Evolutionary conservation across 2,113 vertebrate genomes (phyloP), one percentile per base, ranked within the genome.

Genomic region (Chaetodon trifascialis): DNA sequence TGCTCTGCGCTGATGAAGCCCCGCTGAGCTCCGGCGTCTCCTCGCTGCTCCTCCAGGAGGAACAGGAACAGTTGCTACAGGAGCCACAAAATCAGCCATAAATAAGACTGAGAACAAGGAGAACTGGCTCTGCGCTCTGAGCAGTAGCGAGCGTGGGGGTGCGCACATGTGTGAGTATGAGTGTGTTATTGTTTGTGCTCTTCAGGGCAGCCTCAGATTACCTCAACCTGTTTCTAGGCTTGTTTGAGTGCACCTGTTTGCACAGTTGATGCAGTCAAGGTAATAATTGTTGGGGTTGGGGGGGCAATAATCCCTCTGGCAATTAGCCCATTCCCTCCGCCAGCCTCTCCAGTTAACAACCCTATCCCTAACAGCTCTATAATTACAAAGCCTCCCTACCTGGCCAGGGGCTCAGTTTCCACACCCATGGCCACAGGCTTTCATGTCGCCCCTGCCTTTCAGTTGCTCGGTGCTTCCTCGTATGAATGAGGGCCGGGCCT

Each of bases 191-290:
- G 72, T 73, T 81, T 59, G 85, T 44, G 67, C 21, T 30, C 44
- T 62, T 76, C n/a, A 11, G 69, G 52, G 62, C 6, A 55, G 89
- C 85, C 88, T 97, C 96, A 93, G 95, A 95, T 97, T 97, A 96
- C 96, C 96, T 93, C 95, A 83, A 95, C 94, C 93, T 93, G 93
- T 95, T 96, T 94, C 94, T 94, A 93, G 79, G 92, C 95, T 96
- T 97, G 96, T 98, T 95, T 97, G 94, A 95, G 95, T 96, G 96
- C 97, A 99, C 97, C 97, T 99, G 97, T 99, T 98, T 97, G 88
- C 95, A 95, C 96, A 95, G 96, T 96, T 97, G 97, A 95, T 97
- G 96, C 95, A 95, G 96, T 96, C 95, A 94, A 95, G 96, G 96
- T 96, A 96, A 97, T 97, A 97, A 97, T 96, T 97, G 93, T 83